Base-by-base conservation (phyloP, 2,797 vertebrate genomes). In the Eptatretus atami region DNA sequence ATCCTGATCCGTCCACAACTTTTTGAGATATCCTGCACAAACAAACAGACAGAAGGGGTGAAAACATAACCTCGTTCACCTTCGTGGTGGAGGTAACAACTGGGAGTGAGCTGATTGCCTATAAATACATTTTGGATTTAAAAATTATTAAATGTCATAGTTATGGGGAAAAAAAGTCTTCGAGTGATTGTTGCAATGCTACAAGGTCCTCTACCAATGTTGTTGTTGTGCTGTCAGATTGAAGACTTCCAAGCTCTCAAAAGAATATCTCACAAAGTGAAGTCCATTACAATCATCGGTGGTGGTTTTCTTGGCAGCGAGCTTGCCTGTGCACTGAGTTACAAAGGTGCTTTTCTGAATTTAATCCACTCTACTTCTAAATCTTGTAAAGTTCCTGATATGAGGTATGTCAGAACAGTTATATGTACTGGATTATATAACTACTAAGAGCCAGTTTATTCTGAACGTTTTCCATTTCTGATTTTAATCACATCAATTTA, bases 291-390 rank as follows among this genome's bases (percentile, higher is more conserved):
- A 1, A 78, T 95, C 69, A 80, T 96, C 11, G 90, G 92, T 8
- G 92, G 92, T 1, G 90, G 90, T 12, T 96, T 98, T 73, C 72
- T 98, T 1, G 92, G 92, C 65, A 98, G 90, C 0, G 92, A 98
- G 72, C 75, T 98, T 73, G 87, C 92, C 70, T 98, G 92, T 65
- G 88, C 90, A 52, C 75, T 98, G 64, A 87, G 86, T 63, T 78
- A 82, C 69, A 83, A 76, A 79, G 80, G 92, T 95, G 71, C 57
- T 12, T 44, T 44, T 44, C 31, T 44, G 31, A 44, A 44, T 44
- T 44, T 44, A 44, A 44, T 44, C 31, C 31, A 44, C 31, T 4
- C 31, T 44, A 44, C 31, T 44, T 44, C 31, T 4, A 44, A 44
- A 44, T 44, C 31, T 44, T 44, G 31, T 44, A 44, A 44, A 5